These are phyloP conservation scores for Orientallactaga bullata DNA, from an alignment of 2,113 vertebrate species.

Conservation along the genomic window DNA sequence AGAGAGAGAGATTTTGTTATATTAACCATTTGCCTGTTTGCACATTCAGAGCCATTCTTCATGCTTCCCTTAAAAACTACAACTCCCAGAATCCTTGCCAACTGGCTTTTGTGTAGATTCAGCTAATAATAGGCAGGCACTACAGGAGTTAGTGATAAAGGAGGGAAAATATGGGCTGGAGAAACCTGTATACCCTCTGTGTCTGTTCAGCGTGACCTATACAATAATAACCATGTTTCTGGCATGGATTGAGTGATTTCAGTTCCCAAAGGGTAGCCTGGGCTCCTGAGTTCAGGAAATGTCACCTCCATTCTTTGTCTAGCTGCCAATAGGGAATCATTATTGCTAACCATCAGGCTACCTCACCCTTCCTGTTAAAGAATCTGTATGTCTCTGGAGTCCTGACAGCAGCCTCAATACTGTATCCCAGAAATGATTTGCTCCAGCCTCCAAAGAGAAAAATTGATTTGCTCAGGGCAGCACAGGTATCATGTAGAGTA, in stretches of 20 bases:
- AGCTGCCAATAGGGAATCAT: too few relatives aligned
- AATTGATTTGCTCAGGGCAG: background rate
- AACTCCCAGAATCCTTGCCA: background rate
- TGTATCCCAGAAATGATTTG: background rate
- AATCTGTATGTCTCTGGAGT: background rate
- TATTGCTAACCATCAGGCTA: background rate
- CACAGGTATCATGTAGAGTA: fast-evolving
- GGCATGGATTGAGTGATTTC: background rate
- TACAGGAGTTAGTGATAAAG: background rate
- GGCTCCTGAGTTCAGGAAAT: background rate
- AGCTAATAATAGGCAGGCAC: background rate
- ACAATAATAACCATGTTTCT: background rate
- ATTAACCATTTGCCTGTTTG: background rate
- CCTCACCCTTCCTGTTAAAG: background rate
- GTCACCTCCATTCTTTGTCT: background rate
- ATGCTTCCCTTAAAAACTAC: background rate
- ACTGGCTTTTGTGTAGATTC: background rate
- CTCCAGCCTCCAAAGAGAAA: background rate
- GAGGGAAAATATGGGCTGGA: background rate
- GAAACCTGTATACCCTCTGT: background rate
- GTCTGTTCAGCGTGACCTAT: background rate
- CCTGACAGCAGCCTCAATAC: background rate
- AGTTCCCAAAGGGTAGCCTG: background rate
- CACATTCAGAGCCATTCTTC: background rate
- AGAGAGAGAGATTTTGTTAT: background rate